Percentiles rank a stretch among this genome's conserved stretches.
Evolutionary conservation across 2,797 vertebrate genomes (phyloP).

Genomic region (Scarus forsteni): DNA sequence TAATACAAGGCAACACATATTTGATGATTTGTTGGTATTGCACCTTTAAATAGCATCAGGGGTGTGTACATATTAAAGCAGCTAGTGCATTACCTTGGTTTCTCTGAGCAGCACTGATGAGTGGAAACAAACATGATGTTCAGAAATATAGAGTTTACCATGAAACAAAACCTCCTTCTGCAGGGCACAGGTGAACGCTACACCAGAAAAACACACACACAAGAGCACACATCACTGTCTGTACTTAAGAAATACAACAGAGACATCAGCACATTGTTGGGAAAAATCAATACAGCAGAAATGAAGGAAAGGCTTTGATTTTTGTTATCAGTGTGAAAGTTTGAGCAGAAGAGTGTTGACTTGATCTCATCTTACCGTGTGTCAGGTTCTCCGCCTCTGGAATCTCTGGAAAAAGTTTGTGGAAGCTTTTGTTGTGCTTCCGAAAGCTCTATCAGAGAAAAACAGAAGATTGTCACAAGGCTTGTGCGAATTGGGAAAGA

Average conservation of each 20-base stretch:
- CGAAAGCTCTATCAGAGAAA: constrained; percentile 57
- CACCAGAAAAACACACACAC: constrained; percentile 6
- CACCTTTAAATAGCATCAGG: too few species aligned
- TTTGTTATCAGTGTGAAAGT: background rate
- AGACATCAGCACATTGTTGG: constrained; percentile 24
- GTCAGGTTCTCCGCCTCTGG: constrained; percentile 75
- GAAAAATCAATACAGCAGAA: constrained; percentile 29
- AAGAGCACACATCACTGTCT: background rate
- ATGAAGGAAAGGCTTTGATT: constrained; percentile 14
- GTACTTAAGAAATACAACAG: background rate
- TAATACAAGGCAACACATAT: too few species aligned
- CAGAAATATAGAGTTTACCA: constrained; percentile 86
- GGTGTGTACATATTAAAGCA: too few species aligned
- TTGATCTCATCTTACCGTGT: constrained; percentile 76
- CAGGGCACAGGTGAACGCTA: constrained; percentile 87
- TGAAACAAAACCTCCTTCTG: constrained; percentile 89
- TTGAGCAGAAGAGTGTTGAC: constrained; percentile 26
- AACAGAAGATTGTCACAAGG: background rate
- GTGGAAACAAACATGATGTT: constrained; percentile 85
- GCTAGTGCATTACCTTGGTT: constrained; percentile 82
- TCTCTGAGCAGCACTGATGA: constrained; percentile 88
- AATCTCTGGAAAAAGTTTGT: constrained; percentile 85
- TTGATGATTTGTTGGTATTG: too few species aligned
- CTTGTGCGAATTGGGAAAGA: background rate
- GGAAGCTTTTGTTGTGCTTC: constrained; percentile 81